Conservation (phyloP, 2,113 vertebrate genomes). For the Rattus norvegicus region GRCr8 NC_086031.1:4122501-4123000, state of each 20-base stretch:
- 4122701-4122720: neutral
- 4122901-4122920: neutral
- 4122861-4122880: neutral
- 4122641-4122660: neutral
- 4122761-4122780: neutral
- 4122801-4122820: conserved; percentile 8
- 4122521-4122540: too few relatives aligned
- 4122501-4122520: neutral
- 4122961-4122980: neutral
- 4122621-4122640: neutral
- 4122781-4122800: neutral
- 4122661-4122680: neutral
- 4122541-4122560: too few relatives aligned
- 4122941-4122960: too few relatives aligned
- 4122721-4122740: neutral
- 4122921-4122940: neutral
- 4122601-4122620: neutral
- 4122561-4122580: too few relatives aligned
- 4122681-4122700: neutral
- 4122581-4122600: too few relatives aligned
- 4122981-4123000: neutral
- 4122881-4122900: neutral
- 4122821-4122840: neutral
- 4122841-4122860: neutral
- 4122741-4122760: neutral